Conservation (phyloP, 2,888 invertebrate species). For the Yponomeuta plumbellus region DNA sequence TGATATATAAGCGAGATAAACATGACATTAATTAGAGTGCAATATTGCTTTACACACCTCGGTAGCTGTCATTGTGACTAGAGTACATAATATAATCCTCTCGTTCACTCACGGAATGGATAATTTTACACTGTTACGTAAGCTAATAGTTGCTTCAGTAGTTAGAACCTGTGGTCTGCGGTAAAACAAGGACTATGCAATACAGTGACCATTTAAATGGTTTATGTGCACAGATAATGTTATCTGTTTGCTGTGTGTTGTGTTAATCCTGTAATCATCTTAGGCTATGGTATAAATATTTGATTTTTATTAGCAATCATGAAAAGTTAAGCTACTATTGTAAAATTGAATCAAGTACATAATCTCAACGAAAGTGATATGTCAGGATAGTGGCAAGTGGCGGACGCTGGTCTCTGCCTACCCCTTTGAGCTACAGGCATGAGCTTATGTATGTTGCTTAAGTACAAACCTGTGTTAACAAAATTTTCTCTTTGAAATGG, state of each 20-base stretch:
- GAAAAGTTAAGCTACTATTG: no score
- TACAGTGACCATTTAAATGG: not conserved
- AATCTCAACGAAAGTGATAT: no score
- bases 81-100: constrained; percentile 26
- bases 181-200: not conserved
- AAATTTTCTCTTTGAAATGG: not conserved
- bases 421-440: no score
- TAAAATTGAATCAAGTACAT: no score
- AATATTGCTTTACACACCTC: constrained; percentile 39
- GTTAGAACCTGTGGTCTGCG: not conserved
- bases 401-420: no score
- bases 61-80: constrained; percentile 59
- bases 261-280: not conserved
- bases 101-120: not conserved
- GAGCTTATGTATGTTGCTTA: no score
- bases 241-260: not conserved
- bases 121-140: constrained; percentile 17
- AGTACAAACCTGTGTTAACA: not conserved
- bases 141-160: not conserved
- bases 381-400: no score
- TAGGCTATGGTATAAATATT: not conserved
- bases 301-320: not conserved
- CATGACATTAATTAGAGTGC: constrained; percentile 64
- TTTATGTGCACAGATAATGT: not conserved
- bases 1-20: constrained; percentile 60